Base-by-base conservation (phyloP, 2,797 vertebrate genomes). In the Clamator glandarius region DNA sequence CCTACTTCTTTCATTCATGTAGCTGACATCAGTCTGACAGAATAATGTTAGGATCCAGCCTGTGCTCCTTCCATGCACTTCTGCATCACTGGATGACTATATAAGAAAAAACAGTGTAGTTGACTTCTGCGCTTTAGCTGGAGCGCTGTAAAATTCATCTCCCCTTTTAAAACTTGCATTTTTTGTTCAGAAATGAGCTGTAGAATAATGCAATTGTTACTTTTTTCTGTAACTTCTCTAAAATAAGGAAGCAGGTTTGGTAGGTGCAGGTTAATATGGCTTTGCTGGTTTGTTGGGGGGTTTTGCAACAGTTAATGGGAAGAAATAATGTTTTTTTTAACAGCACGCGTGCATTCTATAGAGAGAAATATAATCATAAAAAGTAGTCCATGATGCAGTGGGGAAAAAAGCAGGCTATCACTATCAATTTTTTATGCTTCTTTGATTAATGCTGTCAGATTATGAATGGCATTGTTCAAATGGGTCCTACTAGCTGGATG, bases 401-500 rank as follows among this genome's bases (percentile, higher is more conserved):
- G 51, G 44, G 25, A 21, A 61, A 70, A 70, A 48, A 9, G 1
- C 42, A 64, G 84, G 55, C 41, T 51, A 21, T 85, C 20, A 17
- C 31, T 89, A 4, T 55, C 24, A 75, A 1, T 74, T 88, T 44
- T 50, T 91, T 89, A 48, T 61, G 51, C 70, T 88, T 92, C 58
- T 92, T 93, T 81, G 51, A 66, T 70, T 86, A 94, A 76, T 46
- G 35, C 51, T 86, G 63, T 76, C 57, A 58, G 73, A 89, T 48
- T 23, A 48, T 48, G 46, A 23, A 95, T 46, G 61, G 14, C 92
- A 83, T 80, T 69, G 48, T 91, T 85, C 16, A 57, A 57, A 55
- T 68, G 48, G 33, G 44, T 91, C 66, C 42, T 78, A 41, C 11
- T 88, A 87, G 62, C 35, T 61, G 39, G 57, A 44, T 92, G 83